phyloP scores from a whole-genome alignment of 2,888 invertebrate species.

The Lacanobia wlatinum region DNA sequence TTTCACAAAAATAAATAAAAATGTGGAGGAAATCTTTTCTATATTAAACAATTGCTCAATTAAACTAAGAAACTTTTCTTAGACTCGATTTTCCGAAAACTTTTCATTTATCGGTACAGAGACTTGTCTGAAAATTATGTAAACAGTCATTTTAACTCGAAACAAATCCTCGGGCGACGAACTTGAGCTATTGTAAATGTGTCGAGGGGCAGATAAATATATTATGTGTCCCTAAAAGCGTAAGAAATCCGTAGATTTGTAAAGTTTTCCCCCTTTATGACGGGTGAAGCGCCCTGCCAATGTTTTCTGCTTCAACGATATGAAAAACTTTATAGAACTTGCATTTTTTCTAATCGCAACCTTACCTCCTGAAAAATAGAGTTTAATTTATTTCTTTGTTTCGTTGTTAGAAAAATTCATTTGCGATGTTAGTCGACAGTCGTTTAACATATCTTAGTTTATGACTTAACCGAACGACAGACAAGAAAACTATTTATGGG shows the following conservation, averaged over 20 bases:
- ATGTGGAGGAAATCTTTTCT: too few relatives aligned
- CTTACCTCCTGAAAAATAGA: slow-evolving; percentile 63
- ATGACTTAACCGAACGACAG: slow-evolving; percentile 80
- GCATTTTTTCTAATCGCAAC: slow-evolving; percentile 64
- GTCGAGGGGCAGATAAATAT: slow-evolving; percentile 90
- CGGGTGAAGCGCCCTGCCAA: slow-evolving; percentile 84
- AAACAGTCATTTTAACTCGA: slow-evolving; percentile 78
- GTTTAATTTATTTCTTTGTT: slow-evolving; percentile 60
- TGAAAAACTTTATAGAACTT: slow-evolving; percentile 84
- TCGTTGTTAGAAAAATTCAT: slow-evolving; percentile 78
- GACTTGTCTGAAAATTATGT: slow-evolving; percentile 72
- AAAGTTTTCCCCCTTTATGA: slow-evolving; percentile 90
- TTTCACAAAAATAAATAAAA: too few relatives aligned
- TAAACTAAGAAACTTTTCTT: not conserved
- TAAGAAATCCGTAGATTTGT: slow-evolving; percentile 90
- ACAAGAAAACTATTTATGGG: slow-evolving; percentile 82
- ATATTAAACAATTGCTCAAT: too few relatives aligned
- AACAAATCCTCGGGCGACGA: slow-evolving; percentile 83
- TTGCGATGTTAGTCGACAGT: slow-evolving; percentile 82
- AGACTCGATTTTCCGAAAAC: slow-evolving; percentile 10
- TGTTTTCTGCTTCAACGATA: slow-evolving; percentile 87
- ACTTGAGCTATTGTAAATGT: slow-evolving; percentile 86
- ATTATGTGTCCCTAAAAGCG: slow-evolving; percentile 89
- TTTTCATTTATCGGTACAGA: slow-evolving; percentile 51
- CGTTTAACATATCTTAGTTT: slow-evolving; percentile 87